Evolutionary conservation across 2,797 vertebrate genomes (phyloP), one percentile per base, ranked within the genome.

Genomic region (Protonibea diacanthus): DNA sequence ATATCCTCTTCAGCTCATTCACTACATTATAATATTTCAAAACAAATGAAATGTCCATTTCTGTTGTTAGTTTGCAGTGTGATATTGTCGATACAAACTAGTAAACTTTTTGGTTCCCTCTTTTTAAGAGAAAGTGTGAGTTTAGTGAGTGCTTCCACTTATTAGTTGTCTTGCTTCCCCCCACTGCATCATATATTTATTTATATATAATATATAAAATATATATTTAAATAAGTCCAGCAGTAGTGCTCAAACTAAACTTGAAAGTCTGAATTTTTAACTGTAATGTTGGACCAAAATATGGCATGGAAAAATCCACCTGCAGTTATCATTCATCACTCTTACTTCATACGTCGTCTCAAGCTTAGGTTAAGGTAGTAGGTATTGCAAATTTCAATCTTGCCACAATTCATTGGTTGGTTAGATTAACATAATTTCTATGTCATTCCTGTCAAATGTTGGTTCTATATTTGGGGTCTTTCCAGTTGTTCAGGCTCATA

Each of bases 61-160:
- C n/a, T 29, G 15, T 64, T 33, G 29, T 33, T 33, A 1, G 6
- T 33, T 27, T 27, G 25, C 25, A 27, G 25, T 27, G 29, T 33
- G 1, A 8, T n/a, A n/a, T n/a, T n/a, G n/a, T 33, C 29, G 6
- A 33, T 33, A 33, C 29, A 33, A 33, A 33, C 29, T 33, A 33
- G 25, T 27, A 3, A 27, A 27, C 25, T 27, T 57, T 21, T 53
- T 44, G 25, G n/a, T 3, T n/a, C n/a, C 0, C 42, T 53, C 53
- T 78, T 76, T 71, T 81, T 68, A 27, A 14, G 4, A 38, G 12
- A 18, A 38, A 45, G 25, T 10, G 12, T 53, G 20, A 23, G 48
- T 48, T 17, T 45, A 12, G 25, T 48, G 51, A 29, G 21, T 7
- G 13, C 7, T n/a, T 65, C 23, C 25, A 33, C 23, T 11, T 59